Conservation (phyloP, 1,140 invertebrate species). For the Nephila pilipes region DNA sequence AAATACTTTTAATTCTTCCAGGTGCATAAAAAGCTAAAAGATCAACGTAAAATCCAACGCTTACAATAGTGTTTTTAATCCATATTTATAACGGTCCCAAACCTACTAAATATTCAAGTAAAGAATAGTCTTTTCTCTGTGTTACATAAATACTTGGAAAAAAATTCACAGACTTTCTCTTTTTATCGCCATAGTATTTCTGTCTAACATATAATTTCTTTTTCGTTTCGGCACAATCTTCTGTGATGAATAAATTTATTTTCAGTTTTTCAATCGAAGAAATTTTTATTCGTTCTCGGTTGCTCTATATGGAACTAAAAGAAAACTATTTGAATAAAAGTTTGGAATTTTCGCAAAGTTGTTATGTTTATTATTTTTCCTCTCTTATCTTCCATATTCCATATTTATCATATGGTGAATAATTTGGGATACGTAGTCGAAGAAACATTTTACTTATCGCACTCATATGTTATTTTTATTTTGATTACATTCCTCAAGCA, state of each 20-base stretch:
- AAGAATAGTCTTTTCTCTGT: neutral
- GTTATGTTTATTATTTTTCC: no score
- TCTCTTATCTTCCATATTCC: neutral
- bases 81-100: neutral
- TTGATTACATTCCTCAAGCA: neutral
- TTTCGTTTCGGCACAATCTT: no score
- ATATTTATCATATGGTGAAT: conserved; percentile 13
- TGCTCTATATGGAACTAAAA: neutral
- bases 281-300: neutral
- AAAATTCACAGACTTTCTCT: conserved; percentile 11
- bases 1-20: no score
- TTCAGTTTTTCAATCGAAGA: neutral
- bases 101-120: neutral
- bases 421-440: neutral
- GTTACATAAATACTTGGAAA: neutral
- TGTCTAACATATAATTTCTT: neutral
- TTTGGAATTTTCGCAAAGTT: no score
- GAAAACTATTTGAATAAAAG: no score
- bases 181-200: neutral
- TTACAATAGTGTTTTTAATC: neutral
- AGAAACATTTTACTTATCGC: conserved; percentile 47
- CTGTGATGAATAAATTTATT: neutral
- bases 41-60: no score
- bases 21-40: no score
- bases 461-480: conserved; percentile 39